A percentile compares a stretch with the other conserved stretches of the same genome.
phyloP scores from a whole-genome alignment of 2,113 vertebrate species.

The Stomatorhinus ivindoensis region DNA sequence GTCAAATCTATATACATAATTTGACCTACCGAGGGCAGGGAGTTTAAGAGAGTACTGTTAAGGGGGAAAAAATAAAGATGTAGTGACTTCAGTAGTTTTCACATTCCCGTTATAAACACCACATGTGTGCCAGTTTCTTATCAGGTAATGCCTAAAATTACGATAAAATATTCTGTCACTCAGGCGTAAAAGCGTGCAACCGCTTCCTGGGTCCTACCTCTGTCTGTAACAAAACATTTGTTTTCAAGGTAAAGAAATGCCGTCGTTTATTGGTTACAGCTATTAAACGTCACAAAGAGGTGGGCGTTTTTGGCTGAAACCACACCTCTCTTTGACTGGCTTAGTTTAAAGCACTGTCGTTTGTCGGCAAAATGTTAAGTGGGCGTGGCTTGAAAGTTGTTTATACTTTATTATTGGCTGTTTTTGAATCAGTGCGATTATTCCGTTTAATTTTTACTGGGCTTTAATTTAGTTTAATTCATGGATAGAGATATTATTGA shows the following conservation, averaged over 20 bases:
- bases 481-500: not conserved
- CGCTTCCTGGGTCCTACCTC: slow-evolving; percentile 26
- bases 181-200: not conserved
- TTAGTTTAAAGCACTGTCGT: not conserved
- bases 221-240: slow-evolving; percentile 17
- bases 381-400: slow-evolving; percentile 28
- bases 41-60: not conserved
- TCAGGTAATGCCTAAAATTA: not conserved
- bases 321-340: not conserved
- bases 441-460: not conserved
- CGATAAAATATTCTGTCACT: not conserved
- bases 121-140: not conserved
- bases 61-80: not conserved
- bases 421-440: slow-evolving; percentile 18
- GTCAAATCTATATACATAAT: not conserved
- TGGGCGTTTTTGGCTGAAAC: slow-evolving; percentile 5
- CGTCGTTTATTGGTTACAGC: slow-evolving; percentile 25
- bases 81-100: not conserved
- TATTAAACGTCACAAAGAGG: slow-evolving; percentile 27
- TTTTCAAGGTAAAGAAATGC: slow-evolving; percentile 18
- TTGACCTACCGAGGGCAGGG: not conserved
- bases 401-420: slow-evolving; percentile 30
- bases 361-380: slow-evolving; percentile 12
- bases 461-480: not conserved
- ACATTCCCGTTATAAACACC: not conserved